These are phyloP conservation scores for Adineta ricciae DNA, from an alignment of 2,888 invertebrate genomes.

Conservation along the genomic window DNA sequence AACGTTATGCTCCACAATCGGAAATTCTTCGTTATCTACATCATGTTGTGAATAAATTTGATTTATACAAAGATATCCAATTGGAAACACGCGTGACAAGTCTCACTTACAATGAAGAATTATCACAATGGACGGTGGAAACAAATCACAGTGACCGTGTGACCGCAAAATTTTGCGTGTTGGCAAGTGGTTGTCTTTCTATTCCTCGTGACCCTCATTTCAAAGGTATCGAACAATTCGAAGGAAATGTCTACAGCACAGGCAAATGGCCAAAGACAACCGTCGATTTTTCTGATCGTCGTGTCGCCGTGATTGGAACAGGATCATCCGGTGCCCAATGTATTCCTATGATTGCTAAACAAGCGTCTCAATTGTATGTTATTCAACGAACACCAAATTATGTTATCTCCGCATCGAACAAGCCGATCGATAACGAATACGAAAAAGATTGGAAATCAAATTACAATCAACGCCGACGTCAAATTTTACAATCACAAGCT, in stretches of 20 bases:
- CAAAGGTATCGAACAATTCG: background rate
- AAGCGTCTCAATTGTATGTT: background rate
- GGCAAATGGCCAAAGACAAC: background rate
- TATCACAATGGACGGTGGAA: background rate
- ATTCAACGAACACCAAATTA: background rate
- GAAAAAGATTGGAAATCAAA: background rate
- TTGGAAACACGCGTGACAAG: background rate
- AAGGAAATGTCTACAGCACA: background rate
- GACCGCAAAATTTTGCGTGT: background rate
- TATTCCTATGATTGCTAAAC: background rate
- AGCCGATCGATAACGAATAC: background rate
- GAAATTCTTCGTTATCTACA: background rate
- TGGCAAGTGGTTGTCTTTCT: background rate
- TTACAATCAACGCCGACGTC: background rate
- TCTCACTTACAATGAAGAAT: background rate
- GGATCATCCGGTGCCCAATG: background rate
- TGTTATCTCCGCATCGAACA: background rate
- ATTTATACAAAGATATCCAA: background rate
- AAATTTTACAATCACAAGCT: background rate
- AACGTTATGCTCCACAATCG: background rate
- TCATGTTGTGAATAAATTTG: conserved; percentile 4
- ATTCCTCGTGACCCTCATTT: background rate
- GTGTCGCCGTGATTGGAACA: background rate
- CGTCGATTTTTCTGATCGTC: background rate
- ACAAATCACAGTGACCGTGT: background rate